phyloP scores from a whole-genome alignment of 1,140 invertebrate genomes.

The Polyergus mexicanus region DNA sequence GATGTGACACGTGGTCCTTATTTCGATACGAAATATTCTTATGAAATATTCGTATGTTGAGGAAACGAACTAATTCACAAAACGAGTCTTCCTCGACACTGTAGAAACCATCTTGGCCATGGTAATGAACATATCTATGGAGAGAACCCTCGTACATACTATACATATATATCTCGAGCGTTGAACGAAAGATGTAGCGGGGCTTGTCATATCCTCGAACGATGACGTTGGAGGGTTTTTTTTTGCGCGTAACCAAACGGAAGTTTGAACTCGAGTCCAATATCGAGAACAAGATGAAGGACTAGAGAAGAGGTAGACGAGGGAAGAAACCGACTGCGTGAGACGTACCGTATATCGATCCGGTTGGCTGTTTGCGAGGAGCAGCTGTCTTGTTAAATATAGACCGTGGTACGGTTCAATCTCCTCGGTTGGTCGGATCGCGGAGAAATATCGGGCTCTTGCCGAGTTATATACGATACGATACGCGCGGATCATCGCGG shows the following conservation, averaged over 20 bases:
- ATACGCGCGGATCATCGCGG: conserved; percentile 38
- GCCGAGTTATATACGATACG: conserved; percentile 54
- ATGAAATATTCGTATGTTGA: conserved; percentile 51
- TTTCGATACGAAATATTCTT: conserved; percentile 43
- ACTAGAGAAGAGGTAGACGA: not conserved
- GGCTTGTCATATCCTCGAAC: conserved; percentile 16
- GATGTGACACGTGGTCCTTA: not conserved
- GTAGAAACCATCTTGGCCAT: not conserved
- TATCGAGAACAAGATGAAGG: not conserved
- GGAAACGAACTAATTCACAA: not conserved
- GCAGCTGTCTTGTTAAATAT: conserved; percentile 63
- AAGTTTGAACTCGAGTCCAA: not conserved
- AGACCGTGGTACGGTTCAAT: conserved; percentile 63
- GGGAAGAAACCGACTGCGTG: conserved; percentile 29
- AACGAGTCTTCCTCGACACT: not conserved
- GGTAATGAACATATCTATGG: conserved; percentile 6
- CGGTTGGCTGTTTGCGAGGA: conserved; percentile 41
- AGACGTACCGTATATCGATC: conserved; percentile 39
- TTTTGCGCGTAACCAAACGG: conserved; percentile 56
- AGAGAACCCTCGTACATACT: conserved; percentile 8
- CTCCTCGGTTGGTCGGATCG: conserved; percentile 49
- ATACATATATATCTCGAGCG: not conserved
- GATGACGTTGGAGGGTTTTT: conserved; percentile 9
- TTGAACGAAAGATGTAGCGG: conserved; percentile 23
- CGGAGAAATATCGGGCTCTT: conserved; percentile 50